phyloP scores from a whole-genome alignment of 2,797 vertebrate species.

The Sarcoramphus papa region DNA sequence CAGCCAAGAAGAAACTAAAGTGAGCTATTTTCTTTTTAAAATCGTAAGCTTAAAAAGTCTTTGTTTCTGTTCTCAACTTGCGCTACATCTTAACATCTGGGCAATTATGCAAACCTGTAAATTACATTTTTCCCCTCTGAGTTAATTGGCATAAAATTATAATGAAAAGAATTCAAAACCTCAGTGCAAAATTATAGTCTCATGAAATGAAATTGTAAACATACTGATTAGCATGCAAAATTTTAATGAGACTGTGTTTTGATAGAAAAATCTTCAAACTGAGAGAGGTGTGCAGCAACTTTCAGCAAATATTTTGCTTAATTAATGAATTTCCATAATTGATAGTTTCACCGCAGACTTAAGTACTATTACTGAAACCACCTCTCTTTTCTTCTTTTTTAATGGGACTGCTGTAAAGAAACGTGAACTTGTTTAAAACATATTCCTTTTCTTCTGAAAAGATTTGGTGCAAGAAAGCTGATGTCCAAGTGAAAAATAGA shows the following conservation, averaged over 20 bases:
- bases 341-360: constrained; percentile 54
- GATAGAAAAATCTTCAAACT: constrained; percentile 65
- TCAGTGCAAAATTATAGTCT: constrained; percentile 54
- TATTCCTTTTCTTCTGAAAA: constrained; percentile 11
- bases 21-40: constrained; percentile 27
- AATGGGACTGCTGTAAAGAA: constrained; percentile 42
- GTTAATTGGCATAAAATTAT: constrained; percentile 72
- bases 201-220: constrained; percentile 66
- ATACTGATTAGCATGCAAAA: constrained; percentile 69
- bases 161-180: constrained; percentile 63
- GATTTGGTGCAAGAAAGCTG: neutral
- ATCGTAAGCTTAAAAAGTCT: neutral
- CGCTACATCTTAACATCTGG: constrained; percentile 63
- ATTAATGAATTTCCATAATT: constrained; percentile 71
- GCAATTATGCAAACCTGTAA: constrained; percentile 67
- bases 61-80: constrained; percentile 36
- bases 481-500: neutral
- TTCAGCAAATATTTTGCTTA: constrained; percentile 70
- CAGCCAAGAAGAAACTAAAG: neutral
- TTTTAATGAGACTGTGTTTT: constrained; percentile 70
- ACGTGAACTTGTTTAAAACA: constrained; percentile 13
- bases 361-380: constrained; percentile 45
- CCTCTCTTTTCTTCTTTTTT: constrained; percentile 52
- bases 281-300: constrained; percentile 37
- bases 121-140: constrained; percentile 62